These are phyloP conservation scores for Meghimatium bilineatum DNA, from an alignment of 2,888 invertebrate genomes.

Conservation along the genomic window DNA sequence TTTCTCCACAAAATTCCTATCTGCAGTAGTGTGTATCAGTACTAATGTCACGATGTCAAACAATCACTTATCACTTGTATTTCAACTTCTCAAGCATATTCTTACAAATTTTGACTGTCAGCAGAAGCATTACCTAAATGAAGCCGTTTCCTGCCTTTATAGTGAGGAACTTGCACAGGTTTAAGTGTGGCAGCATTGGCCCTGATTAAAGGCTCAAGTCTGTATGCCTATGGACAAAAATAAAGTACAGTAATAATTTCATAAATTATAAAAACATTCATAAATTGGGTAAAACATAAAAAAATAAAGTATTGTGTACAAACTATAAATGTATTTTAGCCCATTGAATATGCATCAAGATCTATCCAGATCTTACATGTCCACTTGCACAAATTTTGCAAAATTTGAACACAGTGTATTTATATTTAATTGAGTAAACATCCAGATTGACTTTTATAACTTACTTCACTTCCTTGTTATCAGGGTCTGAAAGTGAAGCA, in stretches of 20 bases:
- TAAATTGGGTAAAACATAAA: not conserved
- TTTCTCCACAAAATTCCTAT: too few species aligned
- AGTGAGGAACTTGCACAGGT: slow-evolving; percentile 94
- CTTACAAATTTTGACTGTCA: not conserved
- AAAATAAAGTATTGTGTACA: not conserved
- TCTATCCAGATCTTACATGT: too few species aligned
- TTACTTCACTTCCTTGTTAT: too few species aligned
- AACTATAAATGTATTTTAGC: too few species aligned
- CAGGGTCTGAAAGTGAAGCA: too few species aligned
- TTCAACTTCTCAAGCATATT: not conserved
- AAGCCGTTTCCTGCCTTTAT: slow-evolving; percentile 96
- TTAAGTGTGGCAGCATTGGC: slow-evolving; percentile 81
- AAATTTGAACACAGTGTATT: too few species aligned
- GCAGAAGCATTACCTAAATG: slow-evolving; percentile 82
- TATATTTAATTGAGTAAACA: too few species aligned
- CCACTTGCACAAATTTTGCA: too few species aligned
- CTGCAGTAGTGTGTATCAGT: too few species aligned
- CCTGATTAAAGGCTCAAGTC: slow-evolving; percentile 93
- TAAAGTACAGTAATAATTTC: not conserved
- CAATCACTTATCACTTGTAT: not conserved
- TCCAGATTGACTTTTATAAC: too few species aligned
- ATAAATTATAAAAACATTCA: not conserved
- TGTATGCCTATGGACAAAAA: slow-evolving; percentile 82
- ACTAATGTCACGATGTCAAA: too few species aligned
- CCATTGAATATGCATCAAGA: too few species aligned